A percentile compares a stretch with the other conserved stretches of the same genome.
phyloP scores from a whole-genome alignment of 2,113 vertebrate genomes.

The Sardina pilchardus region DNA sequence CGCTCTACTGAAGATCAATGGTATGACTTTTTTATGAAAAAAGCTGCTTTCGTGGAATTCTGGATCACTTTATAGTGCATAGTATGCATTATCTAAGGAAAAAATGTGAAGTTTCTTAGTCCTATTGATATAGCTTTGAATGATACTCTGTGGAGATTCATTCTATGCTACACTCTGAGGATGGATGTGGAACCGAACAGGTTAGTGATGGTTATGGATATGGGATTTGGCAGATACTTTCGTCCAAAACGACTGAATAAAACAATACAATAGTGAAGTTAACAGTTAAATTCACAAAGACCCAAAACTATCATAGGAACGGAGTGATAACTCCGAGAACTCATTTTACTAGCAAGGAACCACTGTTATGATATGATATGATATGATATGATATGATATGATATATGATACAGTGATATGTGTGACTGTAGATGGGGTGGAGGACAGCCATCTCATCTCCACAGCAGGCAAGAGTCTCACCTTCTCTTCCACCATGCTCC shows the following conservation, averaged over 20 bases:
- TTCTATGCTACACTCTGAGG: neutral
- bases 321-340: too few relatives aligned
- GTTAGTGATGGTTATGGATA: neutral
- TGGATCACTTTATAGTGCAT: neutral
- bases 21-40: neutral
- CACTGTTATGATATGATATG: too few relatives aligned
- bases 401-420: neutral
- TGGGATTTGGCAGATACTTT: neutral
- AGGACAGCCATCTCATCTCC: neutral
- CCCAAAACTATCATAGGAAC: too few relatives aligned
- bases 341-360: too few relatives aligned
- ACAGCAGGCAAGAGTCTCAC: slow-evolving; percentile 62
- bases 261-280: too few relatives aligned
- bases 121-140: neutral
- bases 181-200: neutral
- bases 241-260: too few relatives aligned
- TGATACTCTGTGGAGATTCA: neutral
- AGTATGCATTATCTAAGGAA: neutral
- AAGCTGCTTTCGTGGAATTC: neutral
- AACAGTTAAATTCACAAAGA: too few relatives aligned
- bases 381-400: too few relatives aligned
- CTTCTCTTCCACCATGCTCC: slow-evolving; percentile 75
- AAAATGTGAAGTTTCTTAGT: neutral
- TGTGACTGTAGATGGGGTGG: neutral
- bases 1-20: neutral